These are phyloP conservation scores for Epizoanthus scotinus DNA, from an alignment of 92 coral and sea anemone genomes.

Conservation along the genomic window DNA sequence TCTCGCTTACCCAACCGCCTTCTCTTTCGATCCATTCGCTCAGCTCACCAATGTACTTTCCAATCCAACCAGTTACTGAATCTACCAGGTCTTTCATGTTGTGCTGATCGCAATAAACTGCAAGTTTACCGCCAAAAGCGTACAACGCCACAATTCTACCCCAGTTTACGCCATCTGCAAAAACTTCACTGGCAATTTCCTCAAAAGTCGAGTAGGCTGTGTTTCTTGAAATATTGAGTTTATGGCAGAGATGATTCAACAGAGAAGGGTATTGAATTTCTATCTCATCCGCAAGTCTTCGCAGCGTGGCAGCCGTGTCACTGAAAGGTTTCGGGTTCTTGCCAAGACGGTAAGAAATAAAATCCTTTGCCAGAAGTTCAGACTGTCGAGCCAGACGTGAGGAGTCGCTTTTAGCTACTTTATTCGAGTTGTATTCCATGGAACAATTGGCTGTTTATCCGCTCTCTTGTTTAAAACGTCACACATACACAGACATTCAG, in stretches of 20 bases:
- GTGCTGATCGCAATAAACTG: conserved; percentile 85
- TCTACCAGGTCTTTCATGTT: conserved; percentile 90
- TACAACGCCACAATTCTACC: conserved; percentile 93
- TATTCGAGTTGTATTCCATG: conserved; percentile 76
- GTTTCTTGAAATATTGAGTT: conserved; percentile 78
- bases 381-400: conserved; percentile 66
- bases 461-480: conserved; percentile 38
- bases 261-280: conserved; percentile 89
- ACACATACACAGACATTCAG: conserved; percentile 58
- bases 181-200: conserved; percentile 97
- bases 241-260: conserved; percentile 86
- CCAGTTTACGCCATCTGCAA: conserved; percentile 98
- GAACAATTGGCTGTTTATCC: conserved; percentile 26
- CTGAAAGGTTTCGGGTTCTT: conserved; percentile 68
- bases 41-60: conserved; percentile 74
- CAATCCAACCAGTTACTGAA: conserved; percentile 83
- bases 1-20: conserved; percentile 95
- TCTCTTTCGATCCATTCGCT: conserved; percentile 93
- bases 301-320: conserved; percentile 83
- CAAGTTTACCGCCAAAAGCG: conserved; percentile 98
- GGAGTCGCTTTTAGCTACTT: conserved; percentile 49
- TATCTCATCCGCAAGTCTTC: conserved; percentile 96
- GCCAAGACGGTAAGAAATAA: conserved; percentile 91
- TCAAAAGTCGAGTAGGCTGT: conserved; percentile 91
- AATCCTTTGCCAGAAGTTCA: conserved; percentile 82